Conservation (phyloP, 2,113 vertebrate genomes). For the Anseranas semipalmata region DNA sequence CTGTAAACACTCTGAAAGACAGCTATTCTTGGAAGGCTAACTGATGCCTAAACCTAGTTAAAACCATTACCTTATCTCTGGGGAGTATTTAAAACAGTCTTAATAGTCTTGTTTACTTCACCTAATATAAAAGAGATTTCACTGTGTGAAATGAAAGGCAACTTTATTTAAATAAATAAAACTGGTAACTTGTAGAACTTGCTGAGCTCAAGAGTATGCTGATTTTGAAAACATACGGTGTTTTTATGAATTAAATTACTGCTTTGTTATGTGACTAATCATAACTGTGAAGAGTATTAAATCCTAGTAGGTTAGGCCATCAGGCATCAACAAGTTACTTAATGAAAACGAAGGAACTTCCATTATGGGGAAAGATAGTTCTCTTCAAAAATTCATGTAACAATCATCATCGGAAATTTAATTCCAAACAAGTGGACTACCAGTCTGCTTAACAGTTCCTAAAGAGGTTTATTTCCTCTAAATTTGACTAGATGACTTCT, state of each 20-base stretch:
- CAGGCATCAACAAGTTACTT: background rate
- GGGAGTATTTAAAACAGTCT: background rate
- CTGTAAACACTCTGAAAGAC: background rate
- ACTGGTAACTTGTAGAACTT: background rate
- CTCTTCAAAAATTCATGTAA: background rate
- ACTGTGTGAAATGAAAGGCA: background rate
- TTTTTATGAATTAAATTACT: background rate
- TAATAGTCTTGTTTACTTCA: background rate
- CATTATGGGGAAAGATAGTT: background rate
- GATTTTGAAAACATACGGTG: background rate
- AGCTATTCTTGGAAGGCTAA: background rate
- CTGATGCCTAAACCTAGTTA: background rate
- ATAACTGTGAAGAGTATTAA: background rate
- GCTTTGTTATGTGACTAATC: background rate
- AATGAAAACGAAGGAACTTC: background rate
- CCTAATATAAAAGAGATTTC: background rate
- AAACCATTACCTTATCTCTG: background rate
- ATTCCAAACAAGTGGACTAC: background rate
- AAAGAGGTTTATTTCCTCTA: background rate
- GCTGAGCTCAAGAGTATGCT: background rate
- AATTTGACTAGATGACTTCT: background rate
- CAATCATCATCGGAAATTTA: background rate
- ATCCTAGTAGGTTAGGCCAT: background rate
- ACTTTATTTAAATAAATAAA: background rate
- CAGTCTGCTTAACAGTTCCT: background rate